Percentiles rank a stretch among this genome's conserved stretches.
phyloP scores from a whole-genome alignment of 2,797 vertebrate genomes.

The Sciaenops ocellatus region DNA sequence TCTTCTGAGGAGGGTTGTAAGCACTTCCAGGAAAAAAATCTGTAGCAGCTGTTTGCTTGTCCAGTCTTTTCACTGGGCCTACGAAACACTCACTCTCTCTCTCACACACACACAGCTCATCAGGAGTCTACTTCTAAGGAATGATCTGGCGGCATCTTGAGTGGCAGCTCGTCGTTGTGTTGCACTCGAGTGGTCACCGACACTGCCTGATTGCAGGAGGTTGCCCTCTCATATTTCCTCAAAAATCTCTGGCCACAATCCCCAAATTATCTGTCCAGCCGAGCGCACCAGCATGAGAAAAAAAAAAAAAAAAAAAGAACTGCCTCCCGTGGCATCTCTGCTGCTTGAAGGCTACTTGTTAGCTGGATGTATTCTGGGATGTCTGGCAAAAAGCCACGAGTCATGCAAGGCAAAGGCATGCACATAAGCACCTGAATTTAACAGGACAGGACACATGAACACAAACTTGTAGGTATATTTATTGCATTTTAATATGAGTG shows the following conservation, averaged over 20 bases:
- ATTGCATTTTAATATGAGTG: not conserved
- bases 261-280: slow-evolving; percentile 67
- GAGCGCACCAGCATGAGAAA: slow-evolving; percentile 53
- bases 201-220: slow-evolving; percentile 73
- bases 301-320: slow-evolving; percentile 30
- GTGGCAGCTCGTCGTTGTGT: slow-evolving; percentile 57
- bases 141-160: slow-evolving; percentile 64
- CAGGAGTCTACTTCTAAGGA: slow-evolving; percentile 49
- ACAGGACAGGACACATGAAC: slow-evolving; percentile 34
- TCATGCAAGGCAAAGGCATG: slow-evolving; percentile 37
- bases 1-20: slow-evolving; percentile 23
- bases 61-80: slow-evolving; percentile 19
- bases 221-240: slow-evolving; percentile 74
- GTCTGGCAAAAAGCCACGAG: slow-evolving; percentile 57
- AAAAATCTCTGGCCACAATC: slow-evolving; percentile 69
- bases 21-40: slow-evolving; percentile 47
- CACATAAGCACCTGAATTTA: slow-evolving; percentile 48
- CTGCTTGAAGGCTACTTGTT: slow-evolving; percentile 61
- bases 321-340: slow-evolving; percentile 37
- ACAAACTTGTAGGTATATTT: slow-evolving; percentile 7
- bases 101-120: slow-evolving; percentile 47
- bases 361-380: slow-evolving; percentile 52
- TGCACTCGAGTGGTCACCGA: slow-evolving; percentile 71
- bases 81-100: slow-evolving; percentile 19
- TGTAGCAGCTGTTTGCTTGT: slow-evolving; percentile 58